A percentile compares a stretch with the other conserved stretches of the same genome.
These are phyloP conservation scores for Nephrotoma guestfalica DNA, from an alignment of 2,888 invertebrate species.

Conservation along the genomic window DNA sequence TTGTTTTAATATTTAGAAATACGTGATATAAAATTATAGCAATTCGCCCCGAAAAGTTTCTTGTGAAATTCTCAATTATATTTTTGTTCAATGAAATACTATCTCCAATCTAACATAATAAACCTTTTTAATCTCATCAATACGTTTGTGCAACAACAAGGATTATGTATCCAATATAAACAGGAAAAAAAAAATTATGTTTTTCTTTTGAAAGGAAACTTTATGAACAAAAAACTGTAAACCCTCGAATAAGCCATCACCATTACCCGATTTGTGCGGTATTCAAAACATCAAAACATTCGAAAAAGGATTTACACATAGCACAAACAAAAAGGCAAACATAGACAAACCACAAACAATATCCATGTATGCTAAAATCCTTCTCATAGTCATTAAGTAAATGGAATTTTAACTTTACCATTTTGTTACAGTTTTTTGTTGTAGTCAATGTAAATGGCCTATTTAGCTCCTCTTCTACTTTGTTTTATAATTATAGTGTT, in stretches of 20 bases:
- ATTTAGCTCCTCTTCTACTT: background rate
- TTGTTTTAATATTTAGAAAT: too few species aligned
- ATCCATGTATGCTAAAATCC: background rate
- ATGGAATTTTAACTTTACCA: background rate
- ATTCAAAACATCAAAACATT: background rate
- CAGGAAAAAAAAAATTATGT: background rate
- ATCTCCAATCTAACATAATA: too few species aligned
- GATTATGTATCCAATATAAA: background rate
- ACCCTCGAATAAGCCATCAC: background rate
- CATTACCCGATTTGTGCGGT: background rate
- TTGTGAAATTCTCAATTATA: too few species aligned
- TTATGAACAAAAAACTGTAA: background rate
- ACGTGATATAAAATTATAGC: too few species aligned
- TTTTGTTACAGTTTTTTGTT: background rate
- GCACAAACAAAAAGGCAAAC: background rate
- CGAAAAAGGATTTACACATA: background rate
- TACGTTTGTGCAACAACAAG: background rate
- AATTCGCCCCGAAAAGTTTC: too few species aligned
- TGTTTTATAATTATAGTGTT: background rate
- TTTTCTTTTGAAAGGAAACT: background rate
- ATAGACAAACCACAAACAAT: background rate
- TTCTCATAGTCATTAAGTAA: background rate
- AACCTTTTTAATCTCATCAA: too few species aligned
- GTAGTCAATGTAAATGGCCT: background rate
- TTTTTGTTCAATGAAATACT: too few species aligned